Evolutionary conservation across 2,113 vertebrate species (phyloP).

Genomic region (Geococcyx californianus): DNA sequence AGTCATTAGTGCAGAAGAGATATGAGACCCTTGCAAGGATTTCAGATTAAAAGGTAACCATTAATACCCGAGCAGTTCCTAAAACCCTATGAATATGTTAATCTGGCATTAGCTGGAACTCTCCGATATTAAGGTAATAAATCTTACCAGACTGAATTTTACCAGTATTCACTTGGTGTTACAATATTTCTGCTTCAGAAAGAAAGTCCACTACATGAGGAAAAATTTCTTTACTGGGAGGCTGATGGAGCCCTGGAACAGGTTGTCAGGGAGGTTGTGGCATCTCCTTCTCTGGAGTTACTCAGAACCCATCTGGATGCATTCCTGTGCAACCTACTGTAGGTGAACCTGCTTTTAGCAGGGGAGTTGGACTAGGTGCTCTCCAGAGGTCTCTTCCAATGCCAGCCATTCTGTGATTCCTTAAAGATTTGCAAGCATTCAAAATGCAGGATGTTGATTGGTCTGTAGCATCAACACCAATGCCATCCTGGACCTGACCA

Average conservation of each 20-base stretch:
- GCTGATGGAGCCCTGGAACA: too few relatives aligned
- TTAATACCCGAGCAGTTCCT: background rate
- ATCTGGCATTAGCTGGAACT: background rate
- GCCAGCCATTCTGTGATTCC: background rate
- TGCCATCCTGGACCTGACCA: background rate
- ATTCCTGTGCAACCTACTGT: too few relatives aligned
- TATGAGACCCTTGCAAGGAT: background rate
- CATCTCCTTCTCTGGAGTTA: too few relatives aligned
- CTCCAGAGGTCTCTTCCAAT: too few relatives aligned
- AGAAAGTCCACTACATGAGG: too few relatives aligned
- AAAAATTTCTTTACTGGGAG: too few relatives aligned
- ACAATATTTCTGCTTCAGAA: background rate
- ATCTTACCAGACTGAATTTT: background rate
- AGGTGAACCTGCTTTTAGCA: too few relatives aligned
- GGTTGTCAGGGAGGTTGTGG: too few relatives aligned
- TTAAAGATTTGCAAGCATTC: background rate
- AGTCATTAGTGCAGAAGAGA: too few relatives aligned
- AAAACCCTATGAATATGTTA: background rate
- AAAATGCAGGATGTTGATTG: background rate
- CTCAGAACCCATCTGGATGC: too few relatives aligned
- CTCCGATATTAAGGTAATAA: background rate
- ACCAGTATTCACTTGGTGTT: background rate
- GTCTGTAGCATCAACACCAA: background rate
- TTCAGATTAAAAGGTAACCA: constrained; percentile 10
- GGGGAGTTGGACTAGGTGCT: too few relatives aligned